phyloP scores from a whole-genome alignment of 2,888 invertebrate genomes.

The Pyrochroa serraticornis region DNA sequence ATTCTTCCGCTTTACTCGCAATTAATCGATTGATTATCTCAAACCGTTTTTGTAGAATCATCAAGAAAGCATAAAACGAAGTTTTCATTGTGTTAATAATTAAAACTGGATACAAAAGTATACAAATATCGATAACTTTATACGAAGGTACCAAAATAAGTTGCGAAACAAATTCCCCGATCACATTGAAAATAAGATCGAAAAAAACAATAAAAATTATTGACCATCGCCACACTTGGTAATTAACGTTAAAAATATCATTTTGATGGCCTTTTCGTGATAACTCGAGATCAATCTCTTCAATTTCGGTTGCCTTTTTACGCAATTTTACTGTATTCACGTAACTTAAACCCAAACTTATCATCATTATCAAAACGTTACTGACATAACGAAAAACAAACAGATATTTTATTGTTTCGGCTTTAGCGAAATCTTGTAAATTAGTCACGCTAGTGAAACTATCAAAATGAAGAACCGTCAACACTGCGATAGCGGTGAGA shows the following conservation, averaged over 20 bases:
- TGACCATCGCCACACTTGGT: not conserved
- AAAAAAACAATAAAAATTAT: not conserved
- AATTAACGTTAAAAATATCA: not conserved
- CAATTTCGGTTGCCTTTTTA: not conserved
- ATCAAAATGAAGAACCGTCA: constrained; percentile 1
- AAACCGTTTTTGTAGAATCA: constrained; percentile 10
- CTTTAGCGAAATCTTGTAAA: constrained; percentile 14
- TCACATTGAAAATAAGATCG: constrained; percentile 2
- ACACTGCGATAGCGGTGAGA: not conserved
- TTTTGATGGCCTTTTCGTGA: not conserved
- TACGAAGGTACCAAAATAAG: not conserved
- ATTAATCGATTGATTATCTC: constrained; percentile 13
- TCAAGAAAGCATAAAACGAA: not conserved
- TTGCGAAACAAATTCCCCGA: not conserved
- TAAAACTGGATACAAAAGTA: constrained; percentile 5
- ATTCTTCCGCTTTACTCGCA: constrained; percentile 21
- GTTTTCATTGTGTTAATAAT: constrained; percentile 1
- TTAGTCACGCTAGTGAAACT: not conserved
- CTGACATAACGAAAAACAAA: constrained; percentile 3
- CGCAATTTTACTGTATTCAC: not conserved
- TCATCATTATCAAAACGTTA: constrained; percentile 3
- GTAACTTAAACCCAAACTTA: not conserved
- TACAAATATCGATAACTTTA: not conserved
- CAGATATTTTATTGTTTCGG: constrained; percentile 11
- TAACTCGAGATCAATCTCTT: not conserved